Conservation (phyloP, 2,888 invertebrate species). For the Dyspetes luteomarginatus region DNA sequence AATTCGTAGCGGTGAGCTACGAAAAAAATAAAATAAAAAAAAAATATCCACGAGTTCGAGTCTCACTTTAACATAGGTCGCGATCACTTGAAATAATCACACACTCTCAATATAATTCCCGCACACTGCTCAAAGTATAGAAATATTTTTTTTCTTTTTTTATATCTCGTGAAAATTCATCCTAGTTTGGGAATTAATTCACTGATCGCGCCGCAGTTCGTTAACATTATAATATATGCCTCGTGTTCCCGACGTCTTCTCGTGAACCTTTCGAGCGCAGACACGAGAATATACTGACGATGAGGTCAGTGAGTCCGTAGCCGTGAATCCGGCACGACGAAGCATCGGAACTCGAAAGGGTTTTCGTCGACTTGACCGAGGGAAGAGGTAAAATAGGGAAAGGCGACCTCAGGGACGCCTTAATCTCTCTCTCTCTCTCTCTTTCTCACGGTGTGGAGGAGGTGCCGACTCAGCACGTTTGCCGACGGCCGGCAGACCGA, state of each 20-base stretch:
- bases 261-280: constrained; percentile 37
- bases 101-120: background rate
- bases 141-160: too few species aligned
- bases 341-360: too few species aligned
- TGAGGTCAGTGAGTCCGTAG: constrained; percentile 24
- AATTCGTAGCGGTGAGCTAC: background rate
- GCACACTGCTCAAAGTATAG: background rate
- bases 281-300: constrained; percentile 45
- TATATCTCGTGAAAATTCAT: background rate
- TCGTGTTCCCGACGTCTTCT: background rate
- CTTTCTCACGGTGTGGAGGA: constrained; percentile 21
- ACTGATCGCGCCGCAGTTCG: background rate
- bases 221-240: too few species aligned
- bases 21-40: background rate
- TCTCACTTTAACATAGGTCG: constrained; percentile 17
- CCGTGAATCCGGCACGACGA: background rate
- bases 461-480: constrained; percentile 59
- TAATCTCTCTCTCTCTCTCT: constrained; percentile 27
- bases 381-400: background rate
- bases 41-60: constrained; percentile 26
- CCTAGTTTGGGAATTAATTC: background rate
- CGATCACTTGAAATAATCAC: constrained; percentile 22
- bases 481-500: constrained; percentile 59
- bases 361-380: too few species aligned
- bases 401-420: constrained; percentile 31